Evolutionary conservation across 2,888 invertebrate species (phyloP).

Genomic region (Timema podura): DNA sequence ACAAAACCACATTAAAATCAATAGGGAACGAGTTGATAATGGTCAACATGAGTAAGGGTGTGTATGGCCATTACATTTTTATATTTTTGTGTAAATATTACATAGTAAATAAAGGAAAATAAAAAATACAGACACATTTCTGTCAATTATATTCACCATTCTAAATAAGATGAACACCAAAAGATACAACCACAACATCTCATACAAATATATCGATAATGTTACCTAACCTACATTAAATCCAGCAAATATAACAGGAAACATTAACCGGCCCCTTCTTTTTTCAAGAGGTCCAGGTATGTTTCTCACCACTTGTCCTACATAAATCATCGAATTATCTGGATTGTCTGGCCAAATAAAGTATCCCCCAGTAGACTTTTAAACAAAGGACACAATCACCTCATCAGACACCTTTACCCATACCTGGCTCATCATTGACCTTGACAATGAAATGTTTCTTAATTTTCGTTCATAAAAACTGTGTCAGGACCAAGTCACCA

Average conservation of each 20-base stretch:
- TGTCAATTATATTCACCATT: no score
- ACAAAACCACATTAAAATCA: no score
- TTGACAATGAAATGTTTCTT: neutral
- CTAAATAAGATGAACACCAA: no score
- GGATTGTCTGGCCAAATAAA: slow-evolving; percentile 14
- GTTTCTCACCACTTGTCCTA: slow-evolving; percentile 2
- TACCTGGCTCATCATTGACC: neutral
- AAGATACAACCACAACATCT: no score
- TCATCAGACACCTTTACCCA: neutral
- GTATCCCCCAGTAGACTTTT: neutral
- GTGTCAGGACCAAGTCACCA: neutral
- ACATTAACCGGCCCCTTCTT: slow-evolving; percentile 11
- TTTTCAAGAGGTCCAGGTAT: slow-evolving; percentile 4
- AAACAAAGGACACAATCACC: neutral
- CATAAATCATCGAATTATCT: neutral
- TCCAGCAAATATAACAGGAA: neutral
- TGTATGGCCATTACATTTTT: no score
- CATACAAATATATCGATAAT: no score
- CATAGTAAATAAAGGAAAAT: no score
- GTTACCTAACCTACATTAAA: slow-evolving; percentile 12
- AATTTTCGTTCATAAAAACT: neutral
- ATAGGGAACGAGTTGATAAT: no score
- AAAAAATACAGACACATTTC: no score
- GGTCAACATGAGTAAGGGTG: no score
- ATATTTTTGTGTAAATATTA: no score